These are phyloP conservation scores for Auanema sp. DNA, from an alignment of 2,888 invertebrate species.

Conservation along the genomic window DNA sequence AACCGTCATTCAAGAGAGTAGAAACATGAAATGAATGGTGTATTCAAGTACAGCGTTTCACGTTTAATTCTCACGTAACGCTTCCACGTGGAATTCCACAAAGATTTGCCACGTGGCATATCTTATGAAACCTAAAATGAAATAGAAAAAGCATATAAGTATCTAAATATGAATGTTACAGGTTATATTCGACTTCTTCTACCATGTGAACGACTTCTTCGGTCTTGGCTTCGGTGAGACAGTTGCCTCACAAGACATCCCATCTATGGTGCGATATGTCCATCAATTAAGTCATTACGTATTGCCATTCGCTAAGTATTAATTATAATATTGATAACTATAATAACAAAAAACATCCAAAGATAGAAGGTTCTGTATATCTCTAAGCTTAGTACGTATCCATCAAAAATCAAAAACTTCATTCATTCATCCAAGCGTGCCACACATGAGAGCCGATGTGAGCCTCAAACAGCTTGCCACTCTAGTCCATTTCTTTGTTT, in stretches of 20 bases:
- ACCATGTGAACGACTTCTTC: constrained; percentile 49
- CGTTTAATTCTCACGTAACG: neutral
- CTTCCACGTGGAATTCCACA: too few species aligned
- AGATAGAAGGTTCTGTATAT: too few species aligned
- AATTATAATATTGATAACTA: constrained; percentile 9
- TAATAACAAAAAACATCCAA: neutral
- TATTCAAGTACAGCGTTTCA: neutral
- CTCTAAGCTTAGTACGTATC: too few species aligned
- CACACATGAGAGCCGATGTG: too few species aligned
- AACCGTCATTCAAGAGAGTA: neutral
- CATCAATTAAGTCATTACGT: constrained; percentile 55
- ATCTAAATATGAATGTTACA: too few species aligned
- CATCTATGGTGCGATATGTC: constrained; percentile 50
- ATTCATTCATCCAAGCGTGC: too few species aligned
- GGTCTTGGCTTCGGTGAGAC: constrained; percentile 32
- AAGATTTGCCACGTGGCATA: too few species aligned
- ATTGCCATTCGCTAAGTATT: constrained; percentile 51
- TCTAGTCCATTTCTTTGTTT: too few species aligned
- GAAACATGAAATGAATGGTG: neutral
- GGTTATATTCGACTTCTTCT: constrained; percentile 52
- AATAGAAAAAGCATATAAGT: too few species aligned
- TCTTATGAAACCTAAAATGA: too few species aligned
- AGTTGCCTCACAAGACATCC: constrained; percentile 39
- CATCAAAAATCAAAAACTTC: too few species aligned
- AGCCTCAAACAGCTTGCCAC: too few species aligned